phyloP scores from a whole-genome alignment of 2,797 vertebrate species.

The Setipinna tenuifilis region DNA sequence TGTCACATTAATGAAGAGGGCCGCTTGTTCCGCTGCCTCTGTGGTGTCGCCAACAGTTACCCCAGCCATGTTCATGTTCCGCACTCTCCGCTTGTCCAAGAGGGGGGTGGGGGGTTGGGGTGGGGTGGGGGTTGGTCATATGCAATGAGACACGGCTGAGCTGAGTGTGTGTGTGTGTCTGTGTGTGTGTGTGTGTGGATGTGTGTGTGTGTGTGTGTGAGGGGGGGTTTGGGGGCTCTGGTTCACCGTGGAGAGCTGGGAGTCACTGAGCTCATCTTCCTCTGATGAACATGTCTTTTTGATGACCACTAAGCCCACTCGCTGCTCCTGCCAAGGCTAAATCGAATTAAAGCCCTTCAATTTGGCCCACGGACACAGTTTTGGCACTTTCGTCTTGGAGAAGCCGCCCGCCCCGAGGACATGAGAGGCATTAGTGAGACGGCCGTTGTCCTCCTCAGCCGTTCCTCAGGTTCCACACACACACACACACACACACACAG shows the following conservation, averaged over 20 bases:
- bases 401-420: conserved; percentile 45
- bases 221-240: background rate
- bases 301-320: conserved; percentile 60
- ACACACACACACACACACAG: conserved; percentile 36
- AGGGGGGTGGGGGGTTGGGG: background rate
- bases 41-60: conserved; percentile 50
- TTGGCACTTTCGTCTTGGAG: conserved; percentile 50
- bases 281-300: conserved; percentile 62
- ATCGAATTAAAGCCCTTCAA: conserved; percentile 61
- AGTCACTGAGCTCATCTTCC: conserved; percentile 47
- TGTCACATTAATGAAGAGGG: conserved; percentile 61
- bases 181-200: too few relatives aligned
- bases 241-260: conserved; percentile 34
- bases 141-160: background rate
- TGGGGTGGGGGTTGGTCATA: background rate
- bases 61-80: conserved; percentile 46
- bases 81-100: conserved; percentile 58
- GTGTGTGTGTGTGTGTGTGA: background rate
- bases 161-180: background rate
- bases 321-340: conserved; percentile 52
- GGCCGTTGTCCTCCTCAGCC: conserved; percentile 31
- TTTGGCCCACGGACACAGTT: conserved; percentile 50
- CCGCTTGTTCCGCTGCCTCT: conserved; percentile 43
- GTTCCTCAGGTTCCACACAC: conserved; percentile 33
- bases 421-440: conserved; percentile 39